Base-by-base conservation (phyloP, 2,888 invertebrate species). In the Spisula subtruncata region DNA sequence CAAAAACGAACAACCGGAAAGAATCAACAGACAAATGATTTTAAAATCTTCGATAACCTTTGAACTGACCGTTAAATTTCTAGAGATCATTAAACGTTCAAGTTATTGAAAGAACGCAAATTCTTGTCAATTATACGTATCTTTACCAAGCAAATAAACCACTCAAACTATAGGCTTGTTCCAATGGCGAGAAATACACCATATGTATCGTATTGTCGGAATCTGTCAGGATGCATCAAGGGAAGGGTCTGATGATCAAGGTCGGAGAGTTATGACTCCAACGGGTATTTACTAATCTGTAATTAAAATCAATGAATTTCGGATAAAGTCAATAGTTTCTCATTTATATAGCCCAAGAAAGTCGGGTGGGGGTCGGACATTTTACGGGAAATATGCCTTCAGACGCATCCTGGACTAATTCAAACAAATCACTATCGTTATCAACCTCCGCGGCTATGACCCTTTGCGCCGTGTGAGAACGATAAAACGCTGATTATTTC, bases 291-390 rank as follows among this genome's bases (percentile, higher is more conserved):
- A 85, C 85, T 84, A 89, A 92, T 92, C 92, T 85, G 90, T 89
- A 89, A 92, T 91, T 88, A 88, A 88, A 92, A 92, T 92, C 92
- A 88, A 89, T 87, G 88, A 88, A 84, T 81, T 88, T 75, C 48
- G 89, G 92, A 91, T 91, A 92, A 79, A 80, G 89, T 89, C 92
- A 71, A 56, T 82, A 75, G 12, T 80, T 66, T 25, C 79, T 90
- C 89, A 86, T 86, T 87, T 87, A 89, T 87, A 87, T 87, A 82
- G 66, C 85, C 86, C 87, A 81, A 84, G 86, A 89, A 88, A 85
- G 66, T 35, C 66, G 86, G 83, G 85, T 60, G 87, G 88, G 81
- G 88, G 89, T 51, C 84, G 75, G 32, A 46, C 32, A 25, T 48
- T 25, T 85, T 51, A 60, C 1, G 79, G 35, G 29, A 87, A 81